phyloP scores from a whole-genome alignment of 2,113 vertebrate species.

The Tupaia chinensis region DNA sequence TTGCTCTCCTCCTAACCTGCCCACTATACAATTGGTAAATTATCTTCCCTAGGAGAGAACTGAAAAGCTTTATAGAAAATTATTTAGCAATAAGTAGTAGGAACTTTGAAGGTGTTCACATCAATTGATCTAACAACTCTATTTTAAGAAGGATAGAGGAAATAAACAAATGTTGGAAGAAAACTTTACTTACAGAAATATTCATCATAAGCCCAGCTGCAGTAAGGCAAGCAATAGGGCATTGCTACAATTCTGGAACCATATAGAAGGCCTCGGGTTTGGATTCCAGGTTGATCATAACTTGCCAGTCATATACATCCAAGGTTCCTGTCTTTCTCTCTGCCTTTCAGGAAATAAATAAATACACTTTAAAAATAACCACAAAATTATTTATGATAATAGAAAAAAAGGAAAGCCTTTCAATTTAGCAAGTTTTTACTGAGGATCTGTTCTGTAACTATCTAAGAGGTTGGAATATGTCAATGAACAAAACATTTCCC shows the following conservation, averaged over 20 bases:
- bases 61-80: background rate
- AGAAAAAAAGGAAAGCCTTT: background rate
- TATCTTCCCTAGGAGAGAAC: background rate
- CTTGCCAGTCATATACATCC: no score
- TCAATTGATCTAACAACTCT: background rate
- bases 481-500: background rate
- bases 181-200: conserved; percentile 11
- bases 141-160: background rate
- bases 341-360: no score
- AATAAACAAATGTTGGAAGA: background rate
- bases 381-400: background rate
- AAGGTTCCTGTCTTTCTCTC: no score
- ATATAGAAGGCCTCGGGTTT: no score
- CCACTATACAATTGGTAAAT: background rate
- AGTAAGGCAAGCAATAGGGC: no score
- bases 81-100: background rate
- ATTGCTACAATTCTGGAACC: no score
- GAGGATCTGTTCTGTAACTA: background rate
- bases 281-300: no score
- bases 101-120: background rate
- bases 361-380: no score
- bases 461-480: background rate
- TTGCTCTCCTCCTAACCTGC: background rate
- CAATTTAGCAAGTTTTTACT: background rate
- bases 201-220: background rate